phyloP scores from a whole-genome alignment of 2,888 invertebrate species.

The Bruchidius siliquastri region DNA sequence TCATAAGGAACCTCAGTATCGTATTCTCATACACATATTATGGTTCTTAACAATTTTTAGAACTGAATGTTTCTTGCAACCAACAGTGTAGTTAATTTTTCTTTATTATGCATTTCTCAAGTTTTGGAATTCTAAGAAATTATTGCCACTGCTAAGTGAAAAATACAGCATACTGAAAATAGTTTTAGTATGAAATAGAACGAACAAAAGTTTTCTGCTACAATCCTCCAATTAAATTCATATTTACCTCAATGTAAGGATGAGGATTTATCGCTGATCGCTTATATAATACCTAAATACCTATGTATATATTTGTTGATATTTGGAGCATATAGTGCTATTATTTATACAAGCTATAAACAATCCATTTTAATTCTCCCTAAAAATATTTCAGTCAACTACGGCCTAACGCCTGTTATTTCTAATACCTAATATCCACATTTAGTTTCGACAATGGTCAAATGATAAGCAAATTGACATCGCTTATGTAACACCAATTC shows the following conservation, averaged over 20 bases:
- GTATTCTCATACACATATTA: too few relatives aligned
- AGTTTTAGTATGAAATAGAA: too few relatives aligned
- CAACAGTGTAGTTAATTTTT: too few relatives aligned
- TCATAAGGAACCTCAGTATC: too few relatives aligned
- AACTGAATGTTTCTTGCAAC: too few relatives aligned
- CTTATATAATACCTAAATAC: neutral
- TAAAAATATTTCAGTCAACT: neutral
- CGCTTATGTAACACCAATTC: neutral
- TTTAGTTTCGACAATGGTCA: neutral
- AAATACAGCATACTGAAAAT: too few relatives aligned
- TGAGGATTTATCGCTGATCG: neutral
- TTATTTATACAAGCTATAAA: neutral
- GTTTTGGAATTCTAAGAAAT: too few relatives aligned
- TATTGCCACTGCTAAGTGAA: too few relatives aligned
- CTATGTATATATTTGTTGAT: neutral
- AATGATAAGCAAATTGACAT: neutral
- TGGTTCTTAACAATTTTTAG: too few relatives aligned
- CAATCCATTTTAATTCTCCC: neutral
- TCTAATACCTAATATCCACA: neutral
- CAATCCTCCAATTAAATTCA: neutral
- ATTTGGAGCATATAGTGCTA: neutral
- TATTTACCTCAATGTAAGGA: neutral
- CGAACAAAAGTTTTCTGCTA: too few relatives aligned
- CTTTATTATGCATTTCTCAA: too few relatives aligned
- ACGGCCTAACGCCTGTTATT: neutral